Base-by-base conservation (phyloP, 2,113 vertebrate genomes). In the Dicaeum eximium region DNA sequence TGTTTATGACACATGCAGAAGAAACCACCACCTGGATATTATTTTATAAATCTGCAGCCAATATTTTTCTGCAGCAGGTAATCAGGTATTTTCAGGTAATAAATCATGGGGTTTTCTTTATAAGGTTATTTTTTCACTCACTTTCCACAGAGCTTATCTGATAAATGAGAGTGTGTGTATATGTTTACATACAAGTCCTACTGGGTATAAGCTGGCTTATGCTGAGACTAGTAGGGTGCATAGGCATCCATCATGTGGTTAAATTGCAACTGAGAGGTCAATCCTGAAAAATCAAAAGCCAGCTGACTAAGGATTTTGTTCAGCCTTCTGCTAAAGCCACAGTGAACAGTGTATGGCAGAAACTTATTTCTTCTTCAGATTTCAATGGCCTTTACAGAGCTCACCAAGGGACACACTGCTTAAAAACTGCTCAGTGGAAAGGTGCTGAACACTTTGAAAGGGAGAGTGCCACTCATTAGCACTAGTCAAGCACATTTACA, bases 141-240 rank as follows among this genome's bases (percentile, higher is more conserved):
- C 11, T 54, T 90, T 85, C 66, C 57, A 65, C 40, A 40, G n/a
- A 90, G 21, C 37, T 80, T 85, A 88, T 79, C 31, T 61, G 81
- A 80, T 28, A 61, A 11, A 85, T 11, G 3, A 64, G 3, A 57
- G 13, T 5, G 0, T 0, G 0, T 20, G 45, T n/a, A 27, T 20
- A 70, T 80, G 47, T 80, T 92, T 86, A 75, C 79, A 80, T 45
- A 35, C 58, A 82, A 65, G 21, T 57, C 57, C 54, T 86, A 13
- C 27, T 42, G n/a, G 38, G 45, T 66, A 57, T 27, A 87, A 88
- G 3, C 23, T 87, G 40, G 31, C 18, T 85, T 82, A 44, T 40
- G 31, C 31, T 72, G 79, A 69, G 58, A 71, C 70, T 30, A 50
- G 30, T 56, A 72, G 71, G 1, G 58, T 42, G 57, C 37, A 53